Evolutionary conservation across 1,140 invertebrate genomes (phyloP), one percentile per base, ranked within the genome.

Genomic region (Scaptomyza hsui): DNA sequence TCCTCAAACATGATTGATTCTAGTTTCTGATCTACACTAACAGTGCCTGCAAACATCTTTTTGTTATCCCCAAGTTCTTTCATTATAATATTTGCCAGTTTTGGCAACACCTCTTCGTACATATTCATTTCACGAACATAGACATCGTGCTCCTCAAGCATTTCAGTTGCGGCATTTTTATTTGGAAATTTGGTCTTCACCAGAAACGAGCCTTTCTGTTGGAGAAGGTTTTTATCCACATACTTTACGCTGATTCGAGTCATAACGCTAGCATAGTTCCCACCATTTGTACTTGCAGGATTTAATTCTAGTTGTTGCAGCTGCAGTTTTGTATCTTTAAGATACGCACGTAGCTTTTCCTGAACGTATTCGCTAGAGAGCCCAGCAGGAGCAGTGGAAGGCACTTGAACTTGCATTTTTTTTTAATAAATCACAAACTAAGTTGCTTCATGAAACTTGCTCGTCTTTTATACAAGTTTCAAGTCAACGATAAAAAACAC

Each of bases 251-350:
- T 72, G 10, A 90, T 71, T 4, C 89, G 75, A 0, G 65, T 77
- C 65, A 91, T 78, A 6, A 80, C 70, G 56, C 89, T 91, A 7
- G 77, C 69, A 12, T 75, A 91, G 63, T 90, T 91, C 35, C 90
- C 86, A 2, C 86, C 89, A 35, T 86, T 86, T 0, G 59, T 55
- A 3, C 63, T 79, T 2, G 71, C 85, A 1, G 85, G 71, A 24
- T 44, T 59, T 2, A 80, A 63, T 5, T 76, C 39, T 5, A 73
- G 47, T 2, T 65, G 29, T 2, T 57, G 5, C 16, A 91, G 15
- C 12, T 62, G 19, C 3, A 91, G 9, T 0, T 59, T 49, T 0
- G 62, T 37, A 63, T 91, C 72, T 7, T 89, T 57, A 0, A 72
- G 64, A 13, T 89, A 78, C 0, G 7, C 26, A 2, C 75, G 72